Evolutionary conservation across 2,797 vertebrate genomes (phyloP), one percentile per base, ranked within the genome.

Genomic region (Danio tinwini): DNA sequence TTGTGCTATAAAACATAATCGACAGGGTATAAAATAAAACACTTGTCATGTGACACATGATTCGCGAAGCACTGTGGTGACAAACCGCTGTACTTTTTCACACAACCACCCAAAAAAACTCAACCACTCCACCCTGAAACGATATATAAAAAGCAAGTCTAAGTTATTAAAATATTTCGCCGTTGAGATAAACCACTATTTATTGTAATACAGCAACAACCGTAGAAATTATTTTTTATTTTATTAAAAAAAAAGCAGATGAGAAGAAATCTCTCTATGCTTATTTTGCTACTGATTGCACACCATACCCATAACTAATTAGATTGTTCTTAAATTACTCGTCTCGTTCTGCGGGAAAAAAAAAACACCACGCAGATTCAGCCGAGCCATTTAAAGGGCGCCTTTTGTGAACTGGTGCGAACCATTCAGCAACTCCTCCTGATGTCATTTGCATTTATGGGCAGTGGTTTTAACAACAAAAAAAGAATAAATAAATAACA

Each of bases 121-220:
- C 40, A 79, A 80, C 80, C 64, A 82, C 68, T 75, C 69, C 64
- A 81, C 72, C 81, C 75, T 52, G 49, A 81, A 70, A 84, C 81
- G 69, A 83, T 74, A 81, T 74, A 83, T 47, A 85, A 87, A 86
- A 83, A 78, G 80, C 69, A 85, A 92, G 86, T 81, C 67, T 86
- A 91, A 92, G 87, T 90, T 89, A 92, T 85, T 90, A 89, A 84
- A 88, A 82, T 90, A 92, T 87, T 52, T 90, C 88, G 90, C 86
- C 85, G 91, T 92, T 92, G 92, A 88, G 88, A 91, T 89, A 92
- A 90, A 78, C 80, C 90, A 93, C 90, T 89, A 88, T 92, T 92
- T 90, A 93, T 88, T 92, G 86, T 89, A 88, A 91, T 87, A 89
- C 89, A 90, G 87, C 75, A 86, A 91, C 80, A 91, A 91, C 89